Evolutionary conservation across 2,888 invertebrate species (phyloP), one percentile per base, ranked within the genome.

Genomic region (Pterostichus niger): DNA sequence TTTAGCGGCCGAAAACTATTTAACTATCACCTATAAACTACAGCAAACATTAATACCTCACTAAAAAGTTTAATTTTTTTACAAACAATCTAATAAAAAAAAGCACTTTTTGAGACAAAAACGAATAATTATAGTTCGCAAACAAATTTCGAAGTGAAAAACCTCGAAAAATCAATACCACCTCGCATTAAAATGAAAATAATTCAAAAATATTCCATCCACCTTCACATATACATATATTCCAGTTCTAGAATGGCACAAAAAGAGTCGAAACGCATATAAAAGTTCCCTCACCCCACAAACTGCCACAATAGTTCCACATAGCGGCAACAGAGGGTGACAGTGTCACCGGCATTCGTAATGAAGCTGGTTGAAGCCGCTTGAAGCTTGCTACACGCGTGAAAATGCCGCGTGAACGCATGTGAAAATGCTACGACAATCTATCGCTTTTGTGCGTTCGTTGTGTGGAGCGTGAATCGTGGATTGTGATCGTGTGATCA

Each of bases 361-460:
- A 56, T 56, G 56, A 56, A 56, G 56, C 56, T 24, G 56, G 56
- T 24, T 49, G 24, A 17, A 24, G 56, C 56, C 6, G 56, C 56
- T 13, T 56, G 56, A 56, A 17, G 17, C 56, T 56, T 5, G 56
- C 56, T 5, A 56, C 56, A 17, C 17, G 56, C 17, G 56, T 56
- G 56, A 56, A 24, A 56, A 56, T 17, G 17, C 56, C 56, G 56
- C 56, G 56, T 52, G 52, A 52, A 17, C 56, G 56, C 56, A 15
- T 56, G 56, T 49, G 49, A 49, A 49, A 56, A 56, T 17, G 17
- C 56, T 13, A 10, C 56, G 56, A 56, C 56, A 56, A 56, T 56
- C 56, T 56, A 56, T 56, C 56, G 56, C 56, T 56, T 52, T 52
- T 52, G 52, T 52, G 52, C 24, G 24, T 24, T 24, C 52, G 52